Percentiles rank a stretch among this genome's conserved stretches.
phyloP scores from a whole-genome alignment of 1,140 invertebrate genomes.

The Tetranychus urticae region DNA sequence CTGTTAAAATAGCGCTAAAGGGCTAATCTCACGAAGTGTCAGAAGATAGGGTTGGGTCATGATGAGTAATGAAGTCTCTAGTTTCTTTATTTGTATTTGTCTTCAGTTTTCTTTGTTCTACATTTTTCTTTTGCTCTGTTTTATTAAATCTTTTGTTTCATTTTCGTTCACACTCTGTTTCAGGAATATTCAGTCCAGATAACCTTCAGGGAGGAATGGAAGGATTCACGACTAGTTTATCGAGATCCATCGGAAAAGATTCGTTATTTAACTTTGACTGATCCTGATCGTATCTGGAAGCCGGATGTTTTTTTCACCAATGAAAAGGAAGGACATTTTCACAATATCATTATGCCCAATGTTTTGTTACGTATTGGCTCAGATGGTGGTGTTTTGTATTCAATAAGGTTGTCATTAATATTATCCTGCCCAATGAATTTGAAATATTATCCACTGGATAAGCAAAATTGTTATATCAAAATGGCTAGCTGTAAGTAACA shows the following conservation, averaged over 20 bases:
- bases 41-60: too few relatives aligned
- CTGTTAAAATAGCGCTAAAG: too few relatives aligned
- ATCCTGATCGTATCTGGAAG: slow-evolving; percentile 6
- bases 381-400: slow-evolving; percentile 5
- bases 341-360: slow-evolving; percentile 6
- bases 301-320: slow-evolving; percentile 10
- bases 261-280: neutral
- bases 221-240: slow-evolving; percentile 1
- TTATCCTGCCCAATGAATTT: slow-evolving; percentile 86
- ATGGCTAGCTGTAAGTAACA: slow-evolving; percentile 79
- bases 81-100: too few relatives aligned
- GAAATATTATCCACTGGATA: slow-evolving; percentile 77
- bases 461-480: slow-evolving; percentile 67
- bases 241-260: neutral
- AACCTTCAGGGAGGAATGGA: slow-evolving; percentile 9
- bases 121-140: too few relatives aligned
- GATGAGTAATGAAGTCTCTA: too few relatives aligned
- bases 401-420: neutral
- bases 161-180: neutral
- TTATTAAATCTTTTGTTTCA: neutral
- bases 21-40: too few relatives aligned
- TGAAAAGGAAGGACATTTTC: slow-evolving; percentile 6
- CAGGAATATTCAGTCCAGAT: slow-evolving; percentile 5
- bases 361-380: slow-evolving; percentile 1
- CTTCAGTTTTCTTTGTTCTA: too few relatives aligned